phyloP scores from a whole-genome alignment of 1,140 invertebrate species.

The Calliphora vicina region DNA sequence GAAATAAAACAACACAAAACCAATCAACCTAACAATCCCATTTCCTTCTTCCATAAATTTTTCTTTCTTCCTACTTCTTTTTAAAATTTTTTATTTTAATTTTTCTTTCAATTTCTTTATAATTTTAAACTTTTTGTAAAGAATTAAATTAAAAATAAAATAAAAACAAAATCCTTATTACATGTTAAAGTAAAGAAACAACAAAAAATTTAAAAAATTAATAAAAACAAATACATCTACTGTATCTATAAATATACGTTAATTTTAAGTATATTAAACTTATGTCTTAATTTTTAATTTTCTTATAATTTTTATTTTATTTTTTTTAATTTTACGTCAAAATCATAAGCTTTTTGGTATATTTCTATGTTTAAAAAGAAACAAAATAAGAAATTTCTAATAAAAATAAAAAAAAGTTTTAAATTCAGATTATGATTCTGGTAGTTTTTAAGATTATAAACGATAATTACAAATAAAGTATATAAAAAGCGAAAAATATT shows the following conservation, averaged over 20 bases:
- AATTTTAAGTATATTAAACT: slow-evolving; percentile 33
- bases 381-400: slow-evolving; percentile 24
- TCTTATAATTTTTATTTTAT: slow-evolving; percentile 18
- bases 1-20: not conserved
- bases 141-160: slow-evolving; percentile 10
- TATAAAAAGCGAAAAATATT: slow-evolving; percentile 25
- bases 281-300: slow-evolving; percentile 28
- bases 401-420: slow-evolving; percentile 28
- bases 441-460: slow-evolving; percentile 35
- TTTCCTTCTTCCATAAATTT: not conserved
- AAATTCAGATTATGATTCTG: slow-evolving; percentile 35
- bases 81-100: not conserved
- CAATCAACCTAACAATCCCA: not conserved
- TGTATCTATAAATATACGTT: slow-evolving; percentile 34
- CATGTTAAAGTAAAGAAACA: slow-evolving; percentile 18
- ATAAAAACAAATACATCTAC: slow-evolving; percentile 25
- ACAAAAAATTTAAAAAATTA: not conserved
- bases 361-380: slow-evolving; percentile 26
- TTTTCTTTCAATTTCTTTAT: not conserved
- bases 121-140: slow-evolving; percentile 21
- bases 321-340: slow-evolving; percentile 20
- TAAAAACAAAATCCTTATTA: slow-evolving; percentile 25
- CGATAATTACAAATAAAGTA: slow-evolving; percentile 36
- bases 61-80: not conserved
- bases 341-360: slow-evolving; percentile 25